Conservation (phyloP, 2,797 vertebrate species). For the Micropoecilia bifurca region DNA sequence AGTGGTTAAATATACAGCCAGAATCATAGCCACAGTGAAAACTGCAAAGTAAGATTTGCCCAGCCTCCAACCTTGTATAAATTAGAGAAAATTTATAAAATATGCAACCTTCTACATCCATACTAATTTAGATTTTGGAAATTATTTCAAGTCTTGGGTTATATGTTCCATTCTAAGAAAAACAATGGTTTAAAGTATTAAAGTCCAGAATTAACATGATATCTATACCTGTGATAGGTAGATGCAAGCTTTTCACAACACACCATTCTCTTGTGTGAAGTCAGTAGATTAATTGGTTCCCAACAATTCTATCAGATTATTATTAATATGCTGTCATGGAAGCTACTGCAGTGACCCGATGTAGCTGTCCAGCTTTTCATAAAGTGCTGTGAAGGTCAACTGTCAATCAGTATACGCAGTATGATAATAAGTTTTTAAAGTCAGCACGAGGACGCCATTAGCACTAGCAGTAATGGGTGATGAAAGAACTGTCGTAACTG, state of each 20-base stretch:
- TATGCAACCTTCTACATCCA: not conserved
- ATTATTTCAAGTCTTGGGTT: not conserved
- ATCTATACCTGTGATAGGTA: not conserved
- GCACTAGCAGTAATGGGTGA: slow-evolving; percentile 67
- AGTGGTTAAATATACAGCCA: not conserved
- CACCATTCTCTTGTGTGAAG: slow-evolving; percentile 52
- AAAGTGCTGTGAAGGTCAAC: slow-evolving; percentile 82
- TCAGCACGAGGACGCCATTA: slow-evolving; percentile 71
- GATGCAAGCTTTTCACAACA: not conserved
- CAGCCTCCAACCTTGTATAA: not conserved
- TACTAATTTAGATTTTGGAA: not conserved
- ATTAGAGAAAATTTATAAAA: not conserved
- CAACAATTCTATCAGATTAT: slow-evolving; percentile 81
- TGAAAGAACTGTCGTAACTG: slow-evolving; percentile 66
- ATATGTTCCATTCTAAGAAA: not conserved
- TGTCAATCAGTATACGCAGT: slow-evolving; percentile 79
- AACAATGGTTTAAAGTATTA: not conserved
- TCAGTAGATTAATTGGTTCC: slow-evolving; percentile 77
- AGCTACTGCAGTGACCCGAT: slow-evolving; percentile 65
- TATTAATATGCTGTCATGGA: slow-evolving; percentile 77
- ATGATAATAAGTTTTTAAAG: slow-evolving; percentile 80
- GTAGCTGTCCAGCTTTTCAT: slow-evolving; percentile 66
- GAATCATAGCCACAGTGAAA: not conserved
- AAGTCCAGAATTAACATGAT: not conserved
- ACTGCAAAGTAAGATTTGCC: not conserved